phyloP scores from a whole-genome alignment of 2,888 invertebrate species.

The Dryococelus australis region DNA sequence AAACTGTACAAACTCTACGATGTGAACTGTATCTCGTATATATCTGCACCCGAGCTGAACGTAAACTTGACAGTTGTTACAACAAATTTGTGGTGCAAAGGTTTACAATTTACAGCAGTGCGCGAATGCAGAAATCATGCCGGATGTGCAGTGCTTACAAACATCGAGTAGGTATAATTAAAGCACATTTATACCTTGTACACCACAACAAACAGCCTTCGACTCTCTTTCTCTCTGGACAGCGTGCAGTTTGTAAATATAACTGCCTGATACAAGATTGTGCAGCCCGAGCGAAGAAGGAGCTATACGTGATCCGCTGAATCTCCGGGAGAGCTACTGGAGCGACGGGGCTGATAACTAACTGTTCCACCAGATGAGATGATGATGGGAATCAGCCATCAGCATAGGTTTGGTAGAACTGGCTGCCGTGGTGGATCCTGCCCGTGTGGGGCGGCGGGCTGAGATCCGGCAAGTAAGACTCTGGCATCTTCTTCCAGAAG shows the following conservation, averaged over 20 bases:
- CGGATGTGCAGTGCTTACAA: not conserved
- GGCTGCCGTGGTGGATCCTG: not conserved
- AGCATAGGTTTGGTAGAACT: not conserved
- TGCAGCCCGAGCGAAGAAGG: not conserved
- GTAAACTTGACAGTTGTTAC: too few species aligned
- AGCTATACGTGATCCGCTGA: too few species aligned
- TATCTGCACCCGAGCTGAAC: too few species aligned
- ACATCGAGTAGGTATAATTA: not conserved
- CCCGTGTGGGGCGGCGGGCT: not conserved
- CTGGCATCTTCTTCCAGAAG: constrained; percentile 36
- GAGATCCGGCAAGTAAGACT: not conserved
- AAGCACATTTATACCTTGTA: not conserved
- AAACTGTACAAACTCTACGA: too few species aligned
- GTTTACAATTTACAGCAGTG: not conserved
- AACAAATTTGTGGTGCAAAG: not conserved
- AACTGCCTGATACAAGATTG: too few species aligned
- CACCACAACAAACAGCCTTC: not conserved
- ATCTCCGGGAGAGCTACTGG: too few species aligned
- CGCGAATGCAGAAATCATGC: not conserved
- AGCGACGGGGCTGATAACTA: too few species aligned
- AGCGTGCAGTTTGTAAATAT: not conserved
- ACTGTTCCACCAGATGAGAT: not conserved
- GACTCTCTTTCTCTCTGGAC: constrained; percentile 1
- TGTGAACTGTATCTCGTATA: too few species aligned
- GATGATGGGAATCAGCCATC: not conserved